These are phyloP conservation scores for Aix galericulata DNA, from an alignment of 2,113 vertebrate genomes.

Conservation along the genomic window DNA sequence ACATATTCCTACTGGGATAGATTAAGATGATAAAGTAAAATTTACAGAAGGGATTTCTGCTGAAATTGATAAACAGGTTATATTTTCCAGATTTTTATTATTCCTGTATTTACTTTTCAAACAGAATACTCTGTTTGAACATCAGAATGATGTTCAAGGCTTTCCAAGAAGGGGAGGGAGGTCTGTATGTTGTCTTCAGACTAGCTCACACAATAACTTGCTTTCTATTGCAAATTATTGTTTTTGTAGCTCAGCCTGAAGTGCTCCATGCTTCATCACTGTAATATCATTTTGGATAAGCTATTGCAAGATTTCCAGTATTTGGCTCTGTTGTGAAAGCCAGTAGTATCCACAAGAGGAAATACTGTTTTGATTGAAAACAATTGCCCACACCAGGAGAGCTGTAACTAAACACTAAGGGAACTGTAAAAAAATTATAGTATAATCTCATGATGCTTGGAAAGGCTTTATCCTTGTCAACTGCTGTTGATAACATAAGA, in stretches of 20 bases:
- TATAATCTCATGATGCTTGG: background rate
- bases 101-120: background rate
- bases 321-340: background rate
- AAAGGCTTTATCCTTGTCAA: background rate
- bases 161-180: background rate
- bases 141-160: accelerated
- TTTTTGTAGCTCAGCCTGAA: background rate
- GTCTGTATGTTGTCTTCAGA: background rate
- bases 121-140: too few species aligned
- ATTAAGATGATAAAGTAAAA: background rate
- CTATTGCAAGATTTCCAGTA: background rate
- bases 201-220: accelerated
- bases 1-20: background rate
- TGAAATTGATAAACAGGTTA: background rate
- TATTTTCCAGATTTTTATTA: background rate
- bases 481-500: background rate
- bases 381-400: background rate
- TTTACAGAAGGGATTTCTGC: background rate
- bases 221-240: background rate
- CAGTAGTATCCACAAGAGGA: background rate
- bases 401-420: background rate
- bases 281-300: background rate
- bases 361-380: background rate
- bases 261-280: background rate
- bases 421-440: background rate